Base-by-base conservation (phyloP, 2,888 invertebrate species). In the Platynereis dumerilii region DNA sequence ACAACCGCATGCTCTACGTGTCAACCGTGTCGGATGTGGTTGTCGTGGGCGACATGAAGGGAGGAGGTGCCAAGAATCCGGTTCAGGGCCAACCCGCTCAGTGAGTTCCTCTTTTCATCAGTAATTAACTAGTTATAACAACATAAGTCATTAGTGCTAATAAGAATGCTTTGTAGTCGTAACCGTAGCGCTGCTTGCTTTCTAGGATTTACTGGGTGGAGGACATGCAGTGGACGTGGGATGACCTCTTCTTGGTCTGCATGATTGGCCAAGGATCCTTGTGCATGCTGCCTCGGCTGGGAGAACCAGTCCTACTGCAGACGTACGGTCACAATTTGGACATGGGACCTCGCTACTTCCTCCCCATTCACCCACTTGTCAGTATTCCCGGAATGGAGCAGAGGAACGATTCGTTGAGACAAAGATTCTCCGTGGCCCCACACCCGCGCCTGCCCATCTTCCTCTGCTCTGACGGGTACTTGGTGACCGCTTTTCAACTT, bases 401-500 rank as follows among this genome's bases (percentile, higher is more conserved):
- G 34, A 5, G 34, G 7, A 34, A 34, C 34, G 34, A 72, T 57
- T 57, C 76, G 0, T 67, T 78, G 68, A 64, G 71, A 20, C 82
- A 82, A 66, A 69, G 72, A 56, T 83, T 80, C 64, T 81, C 82
- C 15, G 71, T 82, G 65, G 70, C 78, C 55, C 71, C 76, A 29
- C 82, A 83, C 66, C 81, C 83, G 1, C 68, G 74, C 29, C 73
- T 78, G 29, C 82, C 82, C 54, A 74, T 82, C 28, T 60, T 83
- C 52, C 76, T 82, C 24, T 80, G 75, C 69, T 79, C 80, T n/a
- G 83, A 83, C 71, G 83, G 83, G 26, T 81, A 76, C 74, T 73
- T 78, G 71, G 81, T 83, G 1, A 80, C 80, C 1, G 77, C 80
- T 10, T 64, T 76, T 2, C 78, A 78, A 61, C 69, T 80, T 27